Evolutionary conservation across 2,888 invertebrate species (phyloP).

Genomic region (Proisotoma minuta): DNA sequence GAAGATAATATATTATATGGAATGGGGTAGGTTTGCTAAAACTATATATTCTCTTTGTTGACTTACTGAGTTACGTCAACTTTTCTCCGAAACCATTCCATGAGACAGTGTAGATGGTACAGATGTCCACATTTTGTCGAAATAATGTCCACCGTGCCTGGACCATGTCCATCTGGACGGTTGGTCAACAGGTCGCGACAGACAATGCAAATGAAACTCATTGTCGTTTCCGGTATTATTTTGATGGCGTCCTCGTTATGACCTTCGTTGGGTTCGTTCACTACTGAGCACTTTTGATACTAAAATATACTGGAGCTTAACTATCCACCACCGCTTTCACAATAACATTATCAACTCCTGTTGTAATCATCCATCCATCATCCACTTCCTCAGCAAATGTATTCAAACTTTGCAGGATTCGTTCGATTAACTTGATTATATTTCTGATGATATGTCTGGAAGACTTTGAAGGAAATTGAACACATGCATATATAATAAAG

Average conservation of each 20-base stretch:
- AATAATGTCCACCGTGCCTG: conserved; percentile 38
- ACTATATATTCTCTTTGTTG: too few species aligned
- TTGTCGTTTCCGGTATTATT: conserved; percentile 7
- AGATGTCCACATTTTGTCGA: conserved; percentile 42
- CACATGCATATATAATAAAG: too few species aligned
- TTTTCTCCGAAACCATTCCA: conserved; percentile 42
- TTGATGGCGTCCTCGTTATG: not conserved
- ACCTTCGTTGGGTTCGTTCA: not conserved
- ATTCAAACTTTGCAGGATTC: not conserved
- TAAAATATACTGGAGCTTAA: not conserved
- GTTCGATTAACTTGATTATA: too few species aligned
- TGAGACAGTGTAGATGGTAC: conserved; percentile 39
- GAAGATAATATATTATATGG: too few species aligned
- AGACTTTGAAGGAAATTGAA: too few species aligned
- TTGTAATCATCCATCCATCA: conserved; percentile 2
- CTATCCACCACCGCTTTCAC: not conserved
- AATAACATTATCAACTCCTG: not conserved
- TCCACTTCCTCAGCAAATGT: not conserved
- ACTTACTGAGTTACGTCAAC: conserved; percentile 42
- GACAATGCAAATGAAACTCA: conserved; percentile 45
- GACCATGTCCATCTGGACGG: conserved; percentile 39
- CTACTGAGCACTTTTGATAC: not conserved
- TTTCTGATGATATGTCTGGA: too few species aligned
- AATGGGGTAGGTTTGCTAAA: too few species aligned
- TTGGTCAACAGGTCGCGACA: conserved; percentile 44